Evolutionary conservation across 2,113 vertebrate species (phyloP).

Genomic region (Solea solea): DNA sequence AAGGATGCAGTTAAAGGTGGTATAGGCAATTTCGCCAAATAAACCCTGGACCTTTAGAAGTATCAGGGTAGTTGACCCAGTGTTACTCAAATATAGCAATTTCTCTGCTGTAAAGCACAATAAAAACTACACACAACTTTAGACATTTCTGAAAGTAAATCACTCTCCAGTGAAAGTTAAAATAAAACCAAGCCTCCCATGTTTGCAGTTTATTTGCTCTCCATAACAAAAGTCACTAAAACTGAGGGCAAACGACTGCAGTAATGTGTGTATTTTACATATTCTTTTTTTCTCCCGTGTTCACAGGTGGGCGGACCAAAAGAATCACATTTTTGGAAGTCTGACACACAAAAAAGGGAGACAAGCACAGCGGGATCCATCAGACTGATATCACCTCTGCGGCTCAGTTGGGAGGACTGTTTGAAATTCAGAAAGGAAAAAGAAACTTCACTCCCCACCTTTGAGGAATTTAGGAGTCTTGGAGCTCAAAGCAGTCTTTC

Average conservation of each 20-base stretch:
- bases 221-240: neutral
- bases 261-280: neutral
- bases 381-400: constrained; percentile 44
- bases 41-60: too few relatives aligned
- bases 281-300: constrained; percentile 23
- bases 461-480: constrained; percentile 63
- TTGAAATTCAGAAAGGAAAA: constrained; percentile 25
- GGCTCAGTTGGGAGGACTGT: constrained; percentile 34
- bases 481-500: constrained; percentile 52
- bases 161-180: too few relatives aligned
- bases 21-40: too few relatives aligned
- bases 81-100: too few relatives aligned
- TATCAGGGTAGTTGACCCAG: too few relatives aligned
- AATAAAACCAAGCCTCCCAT: too few relatives aligned
- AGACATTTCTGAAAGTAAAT: too few relatives aligned
- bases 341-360: constrained; percentile 11
- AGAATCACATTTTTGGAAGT: neutral
- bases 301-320: constrained; percentile 56
- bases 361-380: constrained; percentile 38
- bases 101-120: too few relatives aligned
- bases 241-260: neutral
- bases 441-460: constrained; percentile 45
- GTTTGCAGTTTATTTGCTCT: neutral
- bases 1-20: too few relatives aligned
- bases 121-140: too few relatives aligned